phyloP scores from a whole-genome alignment of 2,113 vertebrate species.

The Pionites leucogaster region DNA sequence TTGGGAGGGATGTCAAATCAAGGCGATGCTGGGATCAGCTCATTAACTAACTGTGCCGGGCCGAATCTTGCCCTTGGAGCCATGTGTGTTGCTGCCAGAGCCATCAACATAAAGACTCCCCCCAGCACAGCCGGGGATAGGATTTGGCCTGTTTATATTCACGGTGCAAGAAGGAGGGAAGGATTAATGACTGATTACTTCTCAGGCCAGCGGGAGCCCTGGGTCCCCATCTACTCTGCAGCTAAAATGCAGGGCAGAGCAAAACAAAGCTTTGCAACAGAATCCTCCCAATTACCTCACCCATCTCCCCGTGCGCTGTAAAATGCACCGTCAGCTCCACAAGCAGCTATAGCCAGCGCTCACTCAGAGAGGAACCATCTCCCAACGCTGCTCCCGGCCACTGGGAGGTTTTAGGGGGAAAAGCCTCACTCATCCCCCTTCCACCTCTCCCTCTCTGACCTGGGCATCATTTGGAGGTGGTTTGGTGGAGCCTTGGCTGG shows the following conservation, averaged over 20 bases:
- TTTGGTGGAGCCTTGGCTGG: conserved; percentile 6
- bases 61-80: conserved; percentile 41
- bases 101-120: conserved; percentile 33
- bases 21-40: conserved; percentile 31
- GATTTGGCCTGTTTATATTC: conserved; percentile 60
- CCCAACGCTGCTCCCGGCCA: rapidly evolving
- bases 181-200: conserved; percentile 59
- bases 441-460: not conserved
- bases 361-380: not conserved
- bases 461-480: not conserved
- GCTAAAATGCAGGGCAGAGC: conserved; percentile 31
- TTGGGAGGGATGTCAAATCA: not conserved
- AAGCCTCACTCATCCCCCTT: rapidly evolving
- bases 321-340: conserved; percentile 57
- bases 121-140: conserved; percentile 21
- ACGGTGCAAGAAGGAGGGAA: conserved; percentile 19
- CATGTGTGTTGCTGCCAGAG: not conserved
- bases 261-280: conserved; percentile 63
- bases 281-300: conserved; percentile 61
- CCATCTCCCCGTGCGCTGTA: not conserved
- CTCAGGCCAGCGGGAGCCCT: not conserved
- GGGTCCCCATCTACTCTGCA: conserved; percentile 47
- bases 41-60: conserved; percentile 19
- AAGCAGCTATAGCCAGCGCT: not conserved
- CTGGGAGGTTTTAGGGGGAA: not conserved